Evolutionary conservation across 2,888 invertebrate species (phyloP).

Genomic region (Seladonia tumulorum): DNA sequence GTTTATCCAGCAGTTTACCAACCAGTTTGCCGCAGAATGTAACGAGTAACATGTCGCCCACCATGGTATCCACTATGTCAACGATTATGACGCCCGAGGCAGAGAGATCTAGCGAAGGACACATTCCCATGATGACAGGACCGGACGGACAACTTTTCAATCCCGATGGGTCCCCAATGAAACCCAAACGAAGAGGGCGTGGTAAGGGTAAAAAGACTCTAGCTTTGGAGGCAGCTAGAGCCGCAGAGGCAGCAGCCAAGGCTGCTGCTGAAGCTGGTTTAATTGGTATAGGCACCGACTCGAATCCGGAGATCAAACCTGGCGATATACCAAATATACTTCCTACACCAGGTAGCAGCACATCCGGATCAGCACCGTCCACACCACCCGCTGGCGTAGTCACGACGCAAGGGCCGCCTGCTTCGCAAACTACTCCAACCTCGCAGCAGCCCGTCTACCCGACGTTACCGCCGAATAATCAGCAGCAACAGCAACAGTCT

Average conservation of each 20-base stretch:
- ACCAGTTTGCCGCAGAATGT: slow-evolving; percentile 45
- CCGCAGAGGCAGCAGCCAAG: slow-evolving; percentile 85
- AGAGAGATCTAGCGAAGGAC: slow-evolving; percentile 65
- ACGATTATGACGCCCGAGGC: slow-evolving; percentile 66
- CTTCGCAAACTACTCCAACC: slow-evolving; percentile 72
- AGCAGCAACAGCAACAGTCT: slow-evolving; percentile 75
- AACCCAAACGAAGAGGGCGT: slow-evolving; percentile 82
- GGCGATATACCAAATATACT: slow-evolving; percentile 78
- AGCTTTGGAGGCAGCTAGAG: slow-evolving; percentile 83
- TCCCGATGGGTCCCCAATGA: slow-evolving; percentile 79
- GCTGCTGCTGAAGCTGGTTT: slow-evolving; percentile 81
- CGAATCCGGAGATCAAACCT: slow-evolving; percentile 77
- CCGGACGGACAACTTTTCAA: slow-evolving; percentile 77
- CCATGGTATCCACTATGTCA: slow-evolving; percentile 66
- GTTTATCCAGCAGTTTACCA: slow-evolving; percentile 22
- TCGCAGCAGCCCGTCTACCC: slow-evolving; percentile 77
- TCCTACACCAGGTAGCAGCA: slow-evolving; percentile 81
- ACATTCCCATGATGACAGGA: slow-evolving; percentile 75
- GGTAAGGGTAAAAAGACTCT: slow-evolving; percentile 83
- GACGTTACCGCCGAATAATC: slow-evolving; percentile 81
- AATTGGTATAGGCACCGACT: slow-evolving; percentile 78
- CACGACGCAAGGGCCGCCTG: slow-evolving; percentile 76
- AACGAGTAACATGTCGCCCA: slow-evolving; percentile 58
- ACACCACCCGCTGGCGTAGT: slow-evolving; percentile 78
- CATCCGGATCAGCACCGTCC: slow-evolving; percentile 83